phyloP scores from a whole-genome alignment of 2,113 vertebrate genomes.

The Deroptyus accipitrinus region DNA sequence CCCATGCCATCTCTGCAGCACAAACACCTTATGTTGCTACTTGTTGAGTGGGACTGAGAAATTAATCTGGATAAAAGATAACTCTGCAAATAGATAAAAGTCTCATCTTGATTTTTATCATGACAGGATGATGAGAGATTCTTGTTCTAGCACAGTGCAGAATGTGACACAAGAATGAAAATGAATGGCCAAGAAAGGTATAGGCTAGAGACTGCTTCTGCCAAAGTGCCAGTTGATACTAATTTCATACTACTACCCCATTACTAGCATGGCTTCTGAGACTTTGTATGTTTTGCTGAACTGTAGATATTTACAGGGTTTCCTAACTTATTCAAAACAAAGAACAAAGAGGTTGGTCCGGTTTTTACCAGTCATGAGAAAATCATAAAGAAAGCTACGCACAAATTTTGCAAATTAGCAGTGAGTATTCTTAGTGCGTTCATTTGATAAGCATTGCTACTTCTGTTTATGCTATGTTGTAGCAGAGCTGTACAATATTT shows the following conservation, averaged over 20 bases:
- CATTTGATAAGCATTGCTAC: neutral
- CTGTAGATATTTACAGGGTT: neutral
- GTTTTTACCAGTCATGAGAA: neutral
- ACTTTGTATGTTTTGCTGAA: neutral
- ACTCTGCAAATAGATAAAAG: neutral
- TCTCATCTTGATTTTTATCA: neutral
- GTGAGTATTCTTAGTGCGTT: neutral
- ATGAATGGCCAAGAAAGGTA: neutral
- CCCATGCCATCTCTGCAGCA: neutral
- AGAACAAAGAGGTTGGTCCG: neutral
- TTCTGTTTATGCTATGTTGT: neutral
- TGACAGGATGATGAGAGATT: neutral
- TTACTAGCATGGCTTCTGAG: neutral
- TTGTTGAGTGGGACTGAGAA: neutral
- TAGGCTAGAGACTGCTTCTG: neutral
- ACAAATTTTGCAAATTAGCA: neutral
- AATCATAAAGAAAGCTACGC: neutral
- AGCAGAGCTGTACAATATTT: neutral
- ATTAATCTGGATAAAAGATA: neutral
- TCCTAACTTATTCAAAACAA: neutral
- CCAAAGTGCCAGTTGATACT: neutral
- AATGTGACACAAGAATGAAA: neutral
- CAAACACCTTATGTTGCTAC: neutral
- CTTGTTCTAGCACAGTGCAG: neutral
- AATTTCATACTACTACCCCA: neutral